Evolutionary conservation across 2,888 invertebrate genomes (phyloP), one percentile per base, ranked within the genome.

Genomic region (Arge pagana): DNA sequence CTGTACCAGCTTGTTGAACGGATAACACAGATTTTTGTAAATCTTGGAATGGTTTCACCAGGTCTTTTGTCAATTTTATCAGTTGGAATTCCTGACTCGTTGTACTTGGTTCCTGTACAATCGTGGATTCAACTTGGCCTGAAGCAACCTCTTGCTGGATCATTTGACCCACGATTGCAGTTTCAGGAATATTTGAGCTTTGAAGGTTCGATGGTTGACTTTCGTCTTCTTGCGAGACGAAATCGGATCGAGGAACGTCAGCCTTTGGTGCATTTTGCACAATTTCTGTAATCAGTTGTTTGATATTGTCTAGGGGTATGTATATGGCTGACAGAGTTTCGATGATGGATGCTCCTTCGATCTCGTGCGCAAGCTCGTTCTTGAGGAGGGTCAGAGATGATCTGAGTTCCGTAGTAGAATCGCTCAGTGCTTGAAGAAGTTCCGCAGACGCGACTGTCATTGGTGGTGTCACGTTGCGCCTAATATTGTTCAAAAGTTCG

Each of bases 11-110:
- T 50, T 79, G 78, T 52, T 81, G 80, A 39, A 80, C 77, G 62
- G 78, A 77, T 65, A 80, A 78, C 51, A 82, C 66, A 52, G 78
- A 78, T 39, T 72, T 70, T 68, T 81, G 81, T 28, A 82, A 68
- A 56, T 81, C 79, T 70, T 80, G 80, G 31, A 81, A 78, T 6
- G 81, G 78, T 19, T 74, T 75, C 1, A 65, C 53, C 28, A 64
- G 15, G 36, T 56, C 52, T 26, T 68, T 54, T 3, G 65, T 58
- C 56, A 69, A 64, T 13, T 63, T 60, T 37, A 65, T 61, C 1
- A 71, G 67, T 11, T 70, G 60, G 54, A 67, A 66, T 19, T 71
- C 63, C 4, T 67, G 56, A 50, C 71, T 71, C n/a, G n/a, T n/a
- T n/a, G n/a, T n/a, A n/a, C n/a, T n/a, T n/a, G n/a, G n/a, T n/a